A percentile compares a stretch with the other conserved stretches of the same genome.
Evolutionary conservation across 1,140 invertebrate genomes (phyloP).

Genomic region (Asbolus verrucosus): DNA sequence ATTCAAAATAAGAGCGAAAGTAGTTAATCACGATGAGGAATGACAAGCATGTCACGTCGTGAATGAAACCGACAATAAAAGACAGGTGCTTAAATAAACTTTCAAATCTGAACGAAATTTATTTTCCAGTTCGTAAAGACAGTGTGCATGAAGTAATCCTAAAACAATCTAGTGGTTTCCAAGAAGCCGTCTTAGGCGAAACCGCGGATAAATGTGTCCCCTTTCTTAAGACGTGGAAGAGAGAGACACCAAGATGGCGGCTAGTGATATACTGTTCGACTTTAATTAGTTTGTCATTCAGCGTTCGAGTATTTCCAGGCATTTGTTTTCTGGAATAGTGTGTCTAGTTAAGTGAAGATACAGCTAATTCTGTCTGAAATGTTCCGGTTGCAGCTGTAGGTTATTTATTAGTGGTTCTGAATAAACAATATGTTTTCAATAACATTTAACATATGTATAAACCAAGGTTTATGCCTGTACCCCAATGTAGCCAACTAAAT

Average conservation of each 20-base stretch:
- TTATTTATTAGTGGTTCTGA: constrained; percentile 31
- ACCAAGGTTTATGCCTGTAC: neutral
- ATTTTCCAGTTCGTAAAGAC: constrained; percentile 35
- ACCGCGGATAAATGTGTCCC: constrained; percentile 38
- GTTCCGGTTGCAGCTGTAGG: constrained; percentile 33
- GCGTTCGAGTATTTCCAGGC: constrained; percentile 51
- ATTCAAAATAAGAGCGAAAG: too few relatives aligned
- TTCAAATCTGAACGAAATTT: constrained; percentile 41
- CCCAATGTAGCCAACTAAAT: constrained; percentile 1
- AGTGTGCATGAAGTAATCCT: constrained; percentile 46
- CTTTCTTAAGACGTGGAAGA: constrained; percentile 26
- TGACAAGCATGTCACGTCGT: constrained; percentile 2
- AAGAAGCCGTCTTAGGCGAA: constrained; percentile 40
- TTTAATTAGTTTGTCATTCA: constrained; percentile 57
- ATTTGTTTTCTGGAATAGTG: constrained; percentile 52
- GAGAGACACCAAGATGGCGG: constrained; percentile 33
- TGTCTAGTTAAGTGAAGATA: constrained; percentile 49
- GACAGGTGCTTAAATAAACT: constrained; percentile 35
- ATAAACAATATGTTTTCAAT: constrained; percentile 35
- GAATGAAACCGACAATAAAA: too few relatives aligned
- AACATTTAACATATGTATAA: constrained; percentile 25
- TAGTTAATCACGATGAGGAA: neutral
- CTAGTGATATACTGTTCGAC: constrained; percentile 53
- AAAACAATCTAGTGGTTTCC: constrained; percentile 49
- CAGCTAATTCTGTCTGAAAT: constrained; percentile 47